These are phyloP conservation scores for Oscheius sp. DNA, from an alignment of 2,888 invertebrate species.

Conservation along the genomic window DNA sequence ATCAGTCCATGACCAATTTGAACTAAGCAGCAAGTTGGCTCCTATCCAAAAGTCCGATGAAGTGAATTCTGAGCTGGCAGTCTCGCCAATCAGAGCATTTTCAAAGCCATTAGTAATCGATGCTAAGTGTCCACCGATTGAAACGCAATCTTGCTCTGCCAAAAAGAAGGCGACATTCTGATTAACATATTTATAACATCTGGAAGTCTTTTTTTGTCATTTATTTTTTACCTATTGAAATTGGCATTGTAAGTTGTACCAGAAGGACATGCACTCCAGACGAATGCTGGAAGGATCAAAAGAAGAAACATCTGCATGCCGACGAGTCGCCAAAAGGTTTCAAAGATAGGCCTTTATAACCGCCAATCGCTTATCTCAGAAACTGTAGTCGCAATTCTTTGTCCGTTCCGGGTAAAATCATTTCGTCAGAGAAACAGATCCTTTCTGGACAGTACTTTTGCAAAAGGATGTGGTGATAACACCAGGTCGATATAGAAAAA, in stretches of 20 bases:
- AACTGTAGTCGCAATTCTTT: constrained; percentile 3
- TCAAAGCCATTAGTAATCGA: constrained; percentile 27
- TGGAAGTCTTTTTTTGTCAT: background rate
- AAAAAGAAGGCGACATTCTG: constrained; percentile 13
- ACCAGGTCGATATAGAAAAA: too few relatives aligned
- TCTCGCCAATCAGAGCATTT: constrained; percentile 23
- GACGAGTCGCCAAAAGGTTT: background rate
- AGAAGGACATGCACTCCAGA: constrained; percentile 11
- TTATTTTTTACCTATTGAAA: background rate
- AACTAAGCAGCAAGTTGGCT: constrained; percentile 11
- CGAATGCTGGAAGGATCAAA: background rate
- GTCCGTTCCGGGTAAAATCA: too few relatives aligned
- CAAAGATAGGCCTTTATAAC: too few relatives aligned
- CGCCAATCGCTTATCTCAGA: constrained; percentile 15
- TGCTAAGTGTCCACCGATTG: constrained; percentile 24
- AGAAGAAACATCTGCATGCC: background rate
- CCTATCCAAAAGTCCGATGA: constrained; percentile 23
- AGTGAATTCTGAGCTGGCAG: constrained; percentile 2
- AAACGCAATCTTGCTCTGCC: constrained; percentile 24
- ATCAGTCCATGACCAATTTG: constrained; percentile 26
- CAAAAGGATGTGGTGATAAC: too few relatives aligned
- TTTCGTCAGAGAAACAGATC: too few relatives aligned
- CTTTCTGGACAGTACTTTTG: too few relatives aligned
- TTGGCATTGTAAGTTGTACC: constrained; percentile 22
- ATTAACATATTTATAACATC: constrained; percentile 23